Percentiles rank a stretch among this genome's conserved stretches.
phyloP scores from a whole-genome alignment of 2,797 vertebrate species.

The Threskiornis aethiopicus region DNA sequence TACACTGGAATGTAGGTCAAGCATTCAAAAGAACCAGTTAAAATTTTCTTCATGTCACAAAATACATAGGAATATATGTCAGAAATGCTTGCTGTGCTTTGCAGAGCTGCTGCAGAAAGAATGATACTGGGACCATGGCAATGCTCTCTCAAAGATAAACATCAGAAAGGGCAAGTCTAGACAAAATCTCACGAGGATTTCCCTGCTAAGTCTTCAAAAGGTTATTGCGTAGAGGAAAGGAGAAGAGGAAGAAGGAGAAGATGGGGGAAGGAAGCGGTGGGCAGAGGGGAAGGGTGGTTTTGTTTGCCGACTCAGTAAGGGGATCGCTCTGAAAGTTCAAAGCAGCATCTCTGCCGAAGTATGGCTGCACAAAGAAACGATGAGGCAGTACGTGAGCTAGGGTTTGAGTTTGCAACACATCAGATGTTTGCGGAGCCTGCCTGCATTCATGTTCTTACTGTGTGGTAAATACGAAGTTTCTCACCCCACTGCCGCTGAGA shows the following conservation, averaged over 20 bases:
- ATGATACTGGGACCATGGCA: not conserved
- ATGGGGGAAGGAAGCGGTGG: not conserved
- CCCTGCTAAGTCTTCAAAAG: not conserved
- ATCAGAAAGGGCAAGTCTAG: not conserved
- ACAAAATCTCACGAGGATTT: not conserved
- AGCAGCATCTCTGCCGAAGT: not conserved
- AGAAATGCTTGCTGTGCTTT: not conserved
- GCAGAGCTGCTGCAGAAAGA: not conserved
- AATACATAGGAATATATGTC: not conserved
- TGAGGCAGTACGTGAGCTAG: not conserved
- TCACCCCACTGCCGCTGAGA: not conserved
- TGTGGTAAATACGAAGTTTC: not conserved
- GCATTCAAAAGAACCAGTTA: not conserved
- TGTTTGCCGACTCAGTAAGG: not conserved
- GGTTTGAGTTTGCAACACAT: not conserved
- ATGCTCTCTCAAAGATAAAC: not conserved
- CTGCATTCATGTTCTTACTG: not conserved
- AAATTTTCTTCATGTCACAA: not conserved
- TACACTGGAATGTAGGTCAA: conserved; percentile 2
- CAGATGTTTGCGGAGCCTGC: not conserved
- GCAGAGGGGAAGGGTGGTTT: not conserved
- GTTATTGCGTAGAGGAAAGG: not conserved
- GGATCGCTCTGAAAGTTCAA: not conserved
- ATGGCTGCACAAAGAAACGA: not conserved
- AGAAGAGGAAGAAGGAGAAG: not conserved